Conservation (phyloP, 2,113 vertebrate species). For the Reinhardtius hippoglossoides region DNA sequence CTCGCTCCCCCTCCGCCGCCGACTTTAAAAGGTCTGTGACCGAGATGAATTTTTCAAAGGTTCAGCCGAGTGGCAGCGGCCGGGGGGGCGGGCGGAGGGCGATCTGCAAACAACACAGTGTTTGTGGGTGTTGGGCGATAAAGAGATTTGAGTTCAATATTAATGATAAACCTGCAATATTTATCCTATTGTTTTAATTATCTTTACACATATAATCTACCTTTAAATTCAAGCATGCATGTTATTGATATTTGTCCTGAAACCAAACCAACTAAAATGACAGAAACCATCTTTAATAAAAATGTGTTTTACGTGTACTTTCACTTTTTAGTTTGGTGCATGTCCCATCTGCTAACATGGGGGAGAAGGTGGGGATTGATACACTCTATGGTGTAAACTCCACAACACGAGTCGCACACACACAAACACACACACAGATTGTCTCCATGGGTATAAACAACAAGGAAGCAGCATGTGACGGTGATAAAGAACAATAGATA, state of each 20-base stretch:
- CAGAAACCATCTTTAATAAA: too few species aligned
- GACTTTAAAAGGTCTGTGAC: conserved; percentile 1
- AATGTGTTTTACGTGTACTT: too few species aligned
- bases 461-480: background rate
- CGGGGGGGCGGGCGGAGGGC: background rate
- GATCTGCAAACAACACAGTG: conserved; percentile 13
- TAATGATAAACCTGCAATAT: background rate
- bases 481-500: conserved; percentile 2
- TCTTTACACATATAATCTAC: too few species aligned
- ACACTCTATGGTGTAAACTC: too few species aligned
- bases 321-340: too few species aligned
- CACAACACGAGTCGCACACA: background rate
- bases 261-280: too few species aligned
- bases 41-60: conserved; percentile 18
- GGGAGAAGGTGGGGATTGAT: too few species aligned
- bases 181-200: too few species aligned
- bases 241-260: too few species aligned
- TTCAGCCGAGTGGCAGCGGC: background rate
- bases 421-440: background rate
- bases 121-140: background rate
- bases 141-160: conserved; percentile 4
- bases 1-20: background rate
- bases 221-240: too few species aligned
- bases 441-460: background rate
- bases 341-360: too few species aligned